Conservation (phyloP, 2,113 vertebrate species). For the Sebastes fasciatus region DNA sequence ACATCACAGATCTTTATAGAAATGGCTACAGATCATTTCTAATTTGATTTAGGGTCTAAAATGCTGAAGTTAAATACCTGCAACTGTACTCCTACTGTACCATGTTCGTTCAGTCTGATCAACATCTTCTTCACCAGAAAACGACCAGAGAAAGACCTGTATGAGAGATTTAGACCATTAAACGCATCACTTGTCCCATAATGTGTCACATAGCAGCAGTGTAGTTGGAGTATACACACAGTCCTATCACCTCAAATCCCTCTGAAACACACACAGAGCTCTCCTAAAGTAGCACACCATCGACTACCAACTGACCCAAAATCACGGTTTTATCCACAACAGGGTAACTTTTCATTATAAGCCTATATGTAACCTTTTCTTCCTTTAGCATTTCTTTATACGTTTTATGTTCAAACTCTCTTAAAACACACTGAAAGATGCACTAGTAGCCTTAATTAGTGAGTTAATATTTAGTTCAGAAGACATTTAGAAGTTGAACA, state of each 20-base stretch:
- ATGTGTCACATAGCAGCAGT: neutral
- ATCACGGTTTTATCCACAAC: neutral
- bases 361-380: neutral
- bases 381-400: neutral
- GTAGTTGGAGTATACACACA: neutral
- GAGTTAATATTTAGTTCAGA: slow-evolving; percentile 51
- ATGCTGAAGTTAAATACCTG: slow-evolving; percentile 16
- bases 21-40: slow-evolving; percentile 39
- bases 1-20: slow-evolving; percentile 9
- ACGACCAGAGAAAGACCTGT: neutral
- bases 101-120: neutral
- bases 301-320: neutral
- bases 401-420: neutral
- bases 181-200: slow-evolving; percentile 5
- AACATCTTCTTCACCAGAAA: neutral
- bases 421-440: slow-evolving; percentile 16
- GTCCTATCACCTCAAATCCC: slow-evolving; percentile 2
- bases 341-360: neutral
- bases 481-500: slow-evolving; percentile 46
- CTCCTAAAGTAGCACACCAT: neutral
- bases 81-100: neutral
- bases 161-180: slow-evolving; percentile 9
- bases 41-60: slow-evolving; percentile 10
- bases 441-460: slow-evolving; percentile 13
- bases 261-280: slow-evolving; percentile 1